Evolutionary conservation across 1,140 invertebrate genomes (phyloP), one percentile per base, ranked within the genome.

Genomic region (Pogonus chalceus): DNA sequence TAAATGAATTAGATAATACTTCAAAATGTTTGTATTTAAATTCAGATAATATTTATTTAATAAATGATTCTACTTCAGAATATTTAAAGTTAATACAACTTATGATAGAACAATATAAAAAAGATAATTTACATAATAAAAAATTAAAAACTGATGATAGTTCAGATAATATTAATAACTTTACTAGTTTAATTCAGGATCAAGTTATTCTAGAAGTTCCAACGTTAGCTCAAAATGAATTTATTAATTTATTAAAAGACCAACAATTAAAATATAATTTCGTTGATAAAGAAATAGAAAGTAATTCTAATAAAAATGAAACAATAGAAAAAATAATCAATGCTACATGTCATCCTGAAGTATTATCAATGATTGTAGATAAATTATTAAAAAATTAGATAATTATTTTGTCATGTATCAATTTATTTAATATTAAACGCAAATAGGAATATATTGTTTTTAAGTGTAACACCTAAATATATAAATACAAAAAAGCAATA

Each of bases 31-130:
- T 49, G 10, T 47, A 65, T 56, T 52, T 65, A 51, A 65, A 64
- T 56, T 62, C 60, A 47, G 62, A 67, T 23, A 64, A n/a, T n/a
- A n/a, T n/a, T 58, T 55, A 46, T 53, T 50, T 47, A 59, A 14
- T 51, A 56, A 59, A 47, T 31, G 35, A 54, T 18, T 39, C 10
- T 49, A n/a, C 46, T 35, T 14, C 24, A 9, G 22, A 47, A 20
- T 56, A 24, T 16, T 23, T 10, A 51, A 48, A 37, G 31, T 55
- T 53, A 20, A 22, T 21, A 37, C 39, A 10, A 22, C 10, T 24
- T 14, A 31, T 7, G 26, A 39, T 37, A 20, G 23, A 55, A 55
- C 18, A 24, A 12, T 48, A 35, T 18, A 20, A 50, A 12, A 51
- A 23, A 22, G 20, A 39, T 22, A 21, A 50, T 16, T 23, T 14